A percentile compares a stretch with the other conserved stretches of the same genome.
Evolutionary conservation across 2,113 vertebrate genomes (phyloP).

Genomic region (Ophiodon elongatus): DNA sequence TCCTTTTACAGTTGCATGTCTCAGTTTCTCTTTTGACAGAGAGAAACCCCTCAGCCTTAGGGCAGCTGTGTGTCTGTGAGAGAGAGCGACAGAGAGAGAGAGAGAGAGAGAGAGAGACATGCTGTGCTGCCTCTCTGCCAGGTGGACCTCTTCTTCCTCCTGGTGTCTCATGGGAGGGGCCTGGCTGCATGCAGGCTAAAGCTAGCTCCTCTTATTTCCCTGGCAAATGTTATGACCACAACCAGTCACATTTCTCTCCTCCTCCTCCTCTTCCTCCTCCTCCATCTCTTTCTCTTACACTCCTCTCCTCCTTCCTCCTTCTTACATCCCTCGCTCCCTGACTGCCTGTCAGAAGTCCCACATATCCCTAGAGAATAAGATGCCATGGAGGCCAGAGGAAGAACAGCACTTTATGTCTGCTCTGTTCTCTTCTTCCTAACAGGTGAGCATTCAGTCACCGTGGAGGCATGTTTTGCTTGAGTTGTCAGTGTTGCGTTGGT

Average conservation of each 20-base stretch:
- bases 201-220: conserved; percentile 80
- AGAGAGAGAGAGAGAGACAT: conserved; percentile 8
- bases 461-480: neutral
- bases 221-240: conserved; percentile 82
- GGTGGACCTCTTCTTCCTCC: conserved; percentile 78
- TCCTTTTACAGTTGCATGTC: conserved; percentile 59
- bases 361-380: conserved; percentile 75
- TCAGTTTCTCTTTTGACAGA: conserved; percentile 56
- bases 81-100: conserved; percentile 13
- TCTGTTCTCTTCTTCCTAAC: conserved; percentile 67
- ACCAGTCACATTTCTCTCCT: conserved; percentile 78
- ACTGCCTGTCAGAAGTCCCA: conserved; percentile 66
- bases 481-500: conserved; percentile 25
- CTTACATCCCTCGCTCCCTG: conserved; percentile 60
- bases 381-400: conserved; percentile 80
- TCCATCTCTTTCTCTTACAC: conserved; percentile 36
- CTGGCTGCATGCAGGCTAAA: conserved; percentile 52
- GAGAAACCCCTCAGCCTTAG: conserved; percentile 47
- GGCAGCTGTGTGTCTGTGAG: conserved; percentile 37
- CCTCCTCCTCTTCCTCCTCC: conserved; percentile 61
- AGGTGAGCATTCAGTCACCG: conserved; percentile 73
- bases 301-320: conserved; percentile 49
- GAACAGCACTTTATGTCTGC: conserved; percentile 56
- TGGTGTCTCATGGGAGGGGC: conserved; percentile 81
- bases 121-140: conserved; percentile 65